These are phyloP conservation scores for Sylvilagus floridanus DNA, from an alignment of 2,797 vertebrate genomes.

Conservation along the genomic window DNA sequence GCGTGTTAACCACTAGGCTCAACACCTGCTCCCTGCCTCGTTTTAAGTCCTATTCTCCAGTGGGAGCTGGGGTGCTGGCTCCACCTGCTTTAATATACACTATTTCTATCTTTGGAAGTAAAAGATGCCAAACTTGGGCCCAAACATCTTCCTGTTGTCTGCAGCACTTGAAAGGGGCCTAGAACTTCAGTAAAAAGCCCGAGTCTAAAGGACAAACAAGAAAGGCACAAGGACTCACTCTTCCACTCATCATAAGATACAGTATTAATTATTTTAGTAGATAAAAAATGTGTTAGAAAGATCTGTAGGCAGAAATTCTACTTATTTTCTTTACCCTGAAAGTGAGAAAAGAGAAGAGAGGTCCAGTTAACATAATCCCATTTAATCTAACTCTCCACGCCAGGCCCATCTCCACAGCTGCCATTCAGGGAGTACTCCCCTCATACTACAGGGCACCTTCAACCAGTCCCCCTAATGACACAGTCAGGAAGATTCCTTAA, in stretches of 20 bases:
- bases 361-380: neutral
- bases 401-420: too few relatives aligned
- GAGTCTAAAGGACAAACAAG: neutral
- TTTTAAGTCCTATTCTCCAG: neutral
- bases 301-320: neutral
- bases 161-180: neutral
- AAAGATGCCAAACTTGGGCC: neutral
- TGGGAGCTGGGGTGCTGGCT: neutral
- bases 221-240: neutral
- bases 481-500: neutral
- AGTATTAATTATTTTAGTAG: neutral
- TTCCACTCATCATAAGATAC: neutral
- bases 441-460: neutral
- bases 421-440: neutral
- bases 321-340: neutral
- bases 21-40: neutral
- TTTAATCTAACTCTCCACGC: neutral
- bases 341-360: neutral
- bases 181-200: neutral
- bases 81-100: neutral
- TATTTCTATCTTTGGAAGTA: neutral
- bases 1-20: too few relatives aligned
- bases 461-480: neutral
- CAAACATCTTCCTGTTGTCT: neutral
- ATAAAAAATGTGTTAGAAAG: neutral